A percentile compares a stretch with the other conserved stretches of the same genome.
These are phyloP conservation scores for Chalcosyrphus nemorum DNA, from an alignment of 2,888 invertebrate species.

Conservation along the genomic window DNA sequence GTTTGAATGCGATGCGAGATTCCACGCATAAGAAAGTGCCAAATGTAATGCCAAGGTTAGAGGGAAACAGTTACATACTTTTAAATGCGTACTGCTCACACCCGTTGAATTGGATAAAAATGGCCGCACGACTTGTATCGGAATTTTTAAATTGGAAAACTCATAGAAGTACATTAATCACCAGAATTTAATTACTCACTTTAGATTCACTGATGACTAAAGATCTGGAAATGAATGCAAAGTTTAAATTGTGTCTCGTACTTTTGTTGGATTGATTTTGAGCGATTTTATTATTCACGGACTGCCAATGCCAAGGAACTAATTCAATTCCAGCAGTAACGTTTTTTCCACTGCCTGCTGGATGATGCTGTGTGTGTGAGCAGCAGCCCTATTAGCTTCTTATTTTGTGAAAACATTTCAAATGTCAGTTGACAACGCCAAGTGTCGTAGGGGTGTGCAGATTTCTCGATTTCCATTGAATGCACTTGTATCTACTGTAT, in stretches of 20 bases:
- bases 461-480: slow-evolving; percentile 46
- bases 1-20: slow-evolving; percentile 46
- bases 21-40: slow-evolving; percentile 48
- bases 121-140: slow-evolving; percentile 66
- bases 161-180: slow-evolving; percentile 24
- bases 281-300: slow-evolving; percentile 1
- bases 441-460: slow-evolving; percentile 20
- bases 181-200: slow-evolving; percentile 53
- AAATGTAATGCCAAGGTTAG: slow-evolving; percentile 66
- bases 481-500: neutral
- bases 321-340: slow-evolving; percentile 38
- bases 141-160: slow-evolving; percentile 64
- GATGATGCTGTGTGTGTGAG: slow-evolving; percentile 2
- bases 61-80: slow-evolving; percentile 17
- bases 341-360: slow-evolving; percentile 53
- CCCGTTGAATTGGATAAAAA: slow-evolving; percentile 47
- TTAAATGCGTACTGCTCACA: slow-evolving; percentile 36
- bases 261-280: slow-evolving; percentile 17
- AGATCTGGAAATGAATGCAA: slow-evolving; percentile 20
- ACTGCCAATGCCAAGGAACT: slow-evolving; percentile 7
- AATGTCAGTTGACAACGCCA: slow-evolving; percentile 66
- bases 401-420: slow-evolving; percentile 64
- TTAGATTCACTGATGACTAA: slow-evolving; percentile 25
- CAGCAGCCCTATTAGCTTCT: slow-evolving; percentile 33
- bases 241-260: neutral